These are phyloP conservation scores for Lepas anatifera DNA, from an alignment of 2,888 invertebrate species.

Conservation along the genomic window DNA sequence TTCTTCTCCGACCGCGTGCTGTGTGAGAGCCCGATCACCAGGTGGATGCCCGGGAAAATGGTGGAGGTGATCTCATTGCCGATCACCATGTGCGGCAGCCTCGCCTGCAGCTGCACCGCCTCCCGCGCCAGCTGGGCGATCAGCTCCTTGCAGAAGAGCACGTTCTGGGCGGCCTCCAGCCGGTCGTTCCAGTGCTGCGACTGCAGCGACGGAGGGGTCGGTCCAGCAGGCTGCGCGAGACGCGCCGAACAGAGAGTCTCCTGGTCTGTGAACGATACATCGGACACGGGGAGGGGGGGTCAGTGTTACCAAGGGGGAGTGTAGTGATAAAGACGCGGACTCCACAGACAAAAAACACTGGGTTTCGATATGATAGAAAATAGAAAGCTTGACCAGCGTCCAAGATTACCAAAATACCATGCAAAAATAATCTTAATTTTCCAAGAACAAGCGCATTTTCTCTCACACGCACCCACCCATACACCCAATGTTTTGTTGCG, in stretches of 20 bases:
- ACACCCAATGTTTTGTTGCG: no score
- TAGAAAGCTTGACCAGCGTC: no score
- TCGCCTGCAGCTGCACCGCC: slow-evolving; percentile 82
- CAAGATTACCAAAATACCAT: no score
- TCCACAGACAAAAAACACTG: no score
- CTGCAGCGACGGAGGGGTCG: slow-evolving; percentile 41
- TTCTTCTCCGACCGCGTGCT: slow-evolving; percentile 3
- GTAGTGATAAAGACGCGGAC: no score
- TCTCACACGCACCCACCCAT: no score
- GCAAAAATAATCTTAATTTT: no score
- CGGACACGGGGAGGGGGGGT: no score
- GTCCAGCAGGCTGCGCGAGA: slow-evolving; percentile 36
- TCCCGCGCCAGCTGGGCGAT: slow-evolving; percentile 89
- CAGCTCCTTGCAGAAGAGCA: slow-evolving; percentile 89
- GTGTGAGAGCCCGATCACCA: slow-evolving; percentile 83
- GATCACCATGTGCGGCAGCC: slow-evolving; percentile 92
- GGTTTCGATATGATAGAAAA: no score
- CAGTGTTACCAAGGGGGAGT: no score
- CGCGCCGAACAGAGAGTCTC: slow-evolving; percentile 63
- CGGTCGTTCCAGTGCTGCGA: slow-evolving; percentile 90
- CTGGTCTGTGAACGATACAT: no score
- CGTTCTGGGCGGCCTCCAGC: slow-evolving; percentile 93
- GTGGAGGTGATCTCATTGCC: slow-evolving; percentile 95
- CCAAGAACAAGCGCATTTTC: no score
- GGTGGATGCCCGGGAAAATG: slow-evolving; percentile 80